Evolutionary conservation across 2,888 invertebrate genomes (phyloP), one percentile per base, ranked within the genome.

Genomic region (Ichneumoninae sp.): DNA sequence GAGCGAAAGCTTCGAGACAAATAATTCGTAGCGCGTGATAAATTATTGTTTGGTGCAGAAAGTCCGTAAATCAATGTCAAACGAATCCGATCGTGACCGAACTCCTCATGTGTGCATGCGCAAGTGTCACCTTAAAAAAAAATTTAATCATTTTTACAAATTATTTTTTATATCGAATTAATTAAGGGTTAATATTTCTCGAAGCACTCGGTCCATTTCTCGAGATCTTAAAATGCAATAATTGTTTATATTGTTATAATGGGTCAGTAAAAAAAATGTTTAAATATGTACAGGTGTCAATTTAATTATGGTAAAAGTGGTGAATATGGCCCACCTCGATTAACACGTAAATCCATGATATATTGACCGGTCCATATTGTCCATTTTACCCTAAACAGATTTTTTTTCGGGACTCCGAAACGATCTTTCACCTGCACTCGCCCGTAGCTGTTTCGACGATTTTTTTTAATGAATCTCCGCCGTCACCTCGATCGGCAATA

Each of bases 391-490:
- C n/a, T n/a, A 19, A 54, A 8, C 2, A 10, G 19, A 30, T 60
- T 60, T 60, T 60, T 50, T n/a, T 40, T 40, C 10, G 40, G 0
- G 1, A 3, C 40, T 40, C 3, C 40, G 8, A 40, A 60, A 60
- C 13, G 19, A 19, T 4, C 47, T 60, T 33, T n/a, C 8, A 3
- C 44, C 26, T 69, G 30, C 57, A 60, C 6, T 2, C 52, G 52
- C 36, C 16, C 0, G 33, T 6, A 6, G 16, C 62, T 10, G 47
- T 16, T 8, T 70, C 69, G 57, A 66, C 57, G 50, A 66, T 66
- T 52, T 5, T 75, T 66, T 80, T 10, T 44, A 65, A 71, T 30
- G 70, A 26, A 66, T 50, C 62, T 80, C 75, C 13, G 22, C 36
- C 19, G 16, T 13, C 44, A 30, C 33, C 19, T 1, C 62, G 47